phyloP scores from a whole-genome alignment of 2,113 vertebrate species.

The Zosterops hypoxanthus region DNA sequence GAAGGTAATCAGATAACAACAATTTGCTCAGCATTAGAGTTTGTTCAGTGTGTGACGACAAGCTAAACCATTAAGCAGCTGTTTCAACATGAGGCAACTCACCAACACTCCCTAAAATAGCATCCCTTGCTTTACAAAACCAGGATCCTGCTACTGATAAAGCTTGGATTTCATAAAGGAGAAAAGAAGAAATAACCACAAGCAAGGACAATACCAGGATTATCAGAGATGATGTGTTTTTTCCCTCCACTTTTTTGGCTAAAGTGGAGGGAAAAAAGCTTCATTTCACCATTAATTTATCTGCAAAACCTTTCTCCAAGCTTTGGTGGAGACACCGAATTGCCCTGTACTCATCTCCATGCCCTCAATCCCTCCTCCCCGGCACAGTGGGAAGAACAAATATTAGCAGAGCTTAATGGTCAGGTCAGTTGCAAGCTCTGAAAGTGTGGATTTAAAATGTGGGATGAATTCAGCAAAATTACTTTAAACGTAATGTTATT shows the following conservation, averaged over 20 bases:
- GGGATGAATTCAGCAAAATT: background rate
- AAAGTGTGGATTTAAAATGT: background rate
- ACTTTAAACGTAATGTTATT: background rate
- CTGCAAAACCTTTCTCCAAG: background rate
- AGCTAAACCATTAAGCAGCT: background rate
- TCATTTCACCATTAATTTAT: background rate
- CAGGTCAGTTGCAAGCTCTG: background rate
- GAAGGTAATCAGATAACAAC: slow-evolving; percentile 28
- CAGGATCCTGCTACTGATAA: background rate
- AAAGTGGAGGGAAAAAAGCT: fast-evolving
- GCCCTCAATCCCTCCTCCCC: background rate
- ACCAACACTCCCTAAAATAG: background rate
- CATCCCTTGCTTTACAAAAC: background rate
- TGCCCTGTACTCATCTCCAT: background rate
- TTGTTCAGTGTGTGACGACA: background rate
- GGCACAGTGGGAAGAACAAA: background rate
- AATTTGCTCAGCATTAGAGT: background rate
- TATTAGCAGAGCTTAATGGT: background rate
- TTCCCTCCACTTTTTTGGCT: background rate
- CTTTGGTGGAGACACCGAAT: background rate
- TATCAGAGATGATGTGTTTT: background rate
- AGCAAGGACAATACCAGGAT: background rate
- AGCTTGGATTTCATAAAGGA: background rate
- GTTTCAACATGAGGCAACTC: background rate
- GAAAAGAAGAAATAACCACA: background rate